Evolutionary conservation across 2,113 vertebrate species (phyloP).

Genomic region (Piaya cayana): DNA sequence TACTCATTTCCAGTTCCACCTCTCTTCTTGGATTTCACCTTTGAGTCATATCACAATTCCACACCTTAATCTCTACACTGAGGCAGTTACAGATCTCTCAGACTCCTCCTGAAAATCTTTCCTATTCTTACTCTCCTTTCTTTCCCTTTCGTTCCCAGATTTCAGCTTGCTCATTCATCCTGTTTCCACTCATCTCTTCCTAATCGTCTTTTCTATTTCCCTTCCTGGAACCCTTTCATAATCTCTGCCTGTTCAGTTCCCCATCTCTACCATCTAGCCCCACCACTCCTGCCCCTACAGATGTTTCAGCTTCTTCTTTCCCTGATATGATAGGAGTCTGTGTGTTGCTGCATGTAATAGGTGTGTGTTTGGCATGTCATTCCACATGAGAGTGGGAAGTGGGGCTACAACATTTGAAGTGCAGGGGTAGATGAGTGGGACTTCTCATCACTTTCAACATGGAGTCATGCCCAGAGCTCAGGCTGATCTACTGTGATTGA

Average conservation of each 20-base stretch:
- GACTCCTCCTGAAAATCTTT: neutral
- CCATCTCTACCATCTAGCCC: neutral
- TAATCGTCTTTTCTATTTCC: neutral
- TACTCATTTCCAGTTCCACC: neutral
- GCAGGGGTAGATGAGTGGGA: neutral
- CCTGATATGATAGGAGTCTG: rapidly evolving
- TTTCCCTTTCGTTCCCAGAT: neutral
- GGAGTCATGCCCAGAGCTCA: neutral
- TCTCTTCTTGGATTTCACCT: neutral
- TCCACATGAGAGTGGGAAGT: neutral
- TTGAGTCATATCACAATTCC: neutral
- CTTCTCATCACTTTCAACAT: neutral
- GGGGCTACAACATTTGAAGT: neutral
- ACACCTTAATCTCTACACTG: neutral
- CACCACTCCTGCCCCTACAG: neutral
- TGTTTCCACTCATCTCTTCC: neutral
- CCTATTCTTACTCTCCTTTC: neutral
- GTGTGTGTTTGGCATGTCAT: neutral
- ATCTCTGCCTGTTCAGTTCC: neutral
- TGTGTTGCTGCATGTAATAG: neutral
- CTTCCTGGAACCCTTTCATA: neutral
- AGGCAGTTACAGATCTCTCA: neutral
- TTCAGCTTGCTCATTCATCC: neutral
- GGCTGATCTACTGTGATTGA: neutral
- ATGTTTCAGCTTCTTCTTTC: neutral